Evolutionary conservation across 1,140 invertebrate genomes (phyloP), one percentile per base, ranked within the genome.

Genomic region (Saccostrea cuccullata): DNA sequence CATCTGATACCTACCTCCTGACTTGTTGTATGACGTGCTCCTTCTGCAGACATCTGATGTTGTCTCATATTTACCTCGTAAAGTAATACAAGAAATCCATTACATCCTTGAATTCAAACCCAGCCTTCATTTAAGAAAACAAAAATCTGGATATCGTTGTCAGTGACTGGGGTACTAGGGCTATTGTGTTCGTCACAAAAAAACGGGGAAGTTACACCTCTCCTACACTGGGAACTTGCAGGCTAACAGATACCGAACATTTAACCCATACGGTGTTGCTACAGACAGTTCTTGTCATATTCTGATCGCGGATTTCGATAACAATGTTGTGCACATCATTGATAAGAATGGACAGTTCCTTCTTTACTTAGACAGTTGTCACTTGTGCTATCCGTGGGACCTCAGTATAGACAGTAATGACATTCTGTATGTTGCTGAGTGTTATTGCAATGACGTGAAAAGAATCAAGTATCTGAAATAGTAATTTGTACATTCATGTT

Each of bases 241-340:
- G 70, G 12, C 8, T 5, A 77, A 15, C 23, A 77, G 1, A 36
- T 2, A 13, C 11, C 23, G 26, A 30, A 26, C 23, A 26, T 77
- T 77, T 77, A 77, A 77, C 13, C 70, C 70, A 12, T 77, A 30
- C 13, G 70, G 26, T 36, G 11, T 77, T 12, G 70, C 70, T 4
- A 40, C 70, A 3, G 70, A 77, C 30, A 77, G 26, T 77, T 6
- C 15, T 12, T 30, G 70, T 30, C 70, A 77, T 17, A 77, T 77
- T 77, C 26, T 77, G 70, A 77, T 77, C 70, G 23, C 70, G 23
- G 70, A 77, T 26, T 77, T 26, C 30, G 70, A 77, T 15, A 77
- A 77, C 30, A 30, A 30, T 77, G 70, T 77, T 4, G 26, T 77
- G 12, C 70, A 77, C 70, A 26, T 77, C 9, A 26, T 77, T 11